Base-by-base conservation (phyloP, 2,888 invertebrate genomes). In the Ormyrus labotus region DNA sequence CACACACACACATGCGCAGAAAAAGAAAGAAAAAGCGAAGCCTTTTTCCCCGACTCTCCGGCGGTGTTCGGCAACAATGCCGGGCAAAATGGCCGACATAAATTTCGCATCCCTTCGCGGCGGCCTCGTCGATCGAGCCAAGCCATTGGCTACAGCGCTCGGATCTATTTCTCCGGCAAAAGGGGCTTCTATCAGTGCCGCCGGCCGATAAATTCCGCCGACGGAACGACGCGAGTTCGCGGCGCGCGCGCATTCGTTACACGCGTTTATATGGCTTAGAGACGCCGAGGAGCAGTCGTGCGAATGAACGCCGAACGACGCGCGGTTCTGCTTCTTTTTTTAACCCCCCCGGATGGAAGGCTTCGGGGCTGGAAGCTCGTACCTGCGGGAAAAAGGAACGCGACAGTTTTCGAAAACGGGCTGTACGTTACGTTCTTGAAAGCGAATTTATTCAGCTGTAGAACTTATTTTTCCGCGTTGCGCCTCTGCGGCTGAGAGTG, bases 11-110 rank as follows among this genome's bases (percentile, higher is more conserved):
- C 19, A 19, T 2, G 2, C 19, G 2, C 1, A 19, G 19, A 19
- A 19, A 19, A 19, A 19, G 19, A 19, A 73, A 45, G 55, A 7
- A 58, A 58, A 19, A 53, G 61, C 13, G 57, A 55, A 61, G 19
- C 11, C 9, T 47, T 19, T 57, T 78, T 55, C 19, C 53, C 13
- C 61, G 72, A 19, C 19, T 19, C 19, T 19, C 19, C 1, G 19
- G 19, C 68, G 11, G 55, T 60, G 81, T 74, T 78, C 63, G 78
- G 75, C 64, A 81, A 81, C 79, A 79, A 79, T 79, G 71, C 81
- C 69, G 60, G 45, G 79, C 74, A 82, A 82, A 82, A 82, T 82
- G 80, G 82, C 82, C 82, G 82, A 72, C 74, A 82, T 82, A 82
- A 82, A 82, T 82, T 82, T 82, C 76, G 61, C 77, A 82, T 82